These are phyloP conservation scores for Xestia xanthographa DNA, from an alignment of 2,888 invertebrate genomes.

Conservation along the genomic window DNA sequence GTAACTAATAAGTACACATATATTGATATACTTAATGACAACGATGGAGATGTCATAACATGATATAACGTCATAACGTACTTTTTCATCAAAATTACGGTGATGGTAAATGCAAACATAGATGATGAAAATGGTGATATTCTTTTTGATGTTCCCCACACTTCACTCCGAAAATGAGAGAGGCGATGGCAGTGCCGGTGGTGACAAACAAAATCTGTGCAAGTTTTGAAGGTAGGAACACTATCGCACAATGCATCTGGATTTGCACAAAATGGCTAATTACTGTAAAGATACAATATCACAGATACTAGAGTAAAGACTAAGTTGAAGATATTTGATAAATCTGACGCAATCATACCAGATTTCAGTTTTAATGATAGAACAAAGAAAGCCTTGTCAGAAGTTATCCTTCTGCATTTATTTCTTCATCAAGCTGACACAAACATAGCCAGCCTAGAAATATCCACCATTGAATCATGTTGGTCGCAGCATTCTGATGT, in stretches of 20 bases:
- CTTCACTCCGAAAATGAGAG: neutral
- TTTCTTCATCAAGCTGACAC: neutral
- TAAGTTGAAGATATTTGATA: neutral
- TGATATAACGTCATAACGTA: too few relatives aligned
- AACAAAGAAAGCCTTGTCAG: neutral
- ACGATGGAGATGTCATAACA: neutral
- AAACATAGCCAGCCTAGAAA: slow-evolving; percentile 5
- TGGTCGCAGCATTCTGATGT: slow-evolving; percentile 36
- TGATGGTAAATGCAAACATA: neutral
- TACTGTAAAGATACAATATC: neutral
- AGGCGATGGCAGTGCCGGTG: neutral
- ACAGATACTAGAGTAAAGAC: neutral
- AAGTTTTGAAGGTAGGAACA: neutral
- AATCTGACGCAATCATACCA: neutral
- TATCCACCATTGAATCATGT: slow-evolving; percentile 29
- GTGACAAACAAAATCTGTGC: neutral
- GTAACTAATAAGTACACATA: neutral
- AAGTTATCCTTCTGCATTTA: slow-evolving; percentile 22
- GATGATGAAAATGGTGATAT: neutral
- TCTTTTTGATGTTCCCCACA: neutral
- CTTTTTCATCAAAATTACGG: neutral
- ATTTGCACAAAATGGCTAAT: neutral
- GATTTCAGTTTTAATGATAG: neutral
- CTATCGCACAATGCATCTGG: neutral
- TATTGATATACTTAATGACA: neutral